Evolutionary conservation across 2,797 vertebrate species (phyloP), one percentile per base, ranked within the genome.

Genomic region (Netta rufina): DNA sequence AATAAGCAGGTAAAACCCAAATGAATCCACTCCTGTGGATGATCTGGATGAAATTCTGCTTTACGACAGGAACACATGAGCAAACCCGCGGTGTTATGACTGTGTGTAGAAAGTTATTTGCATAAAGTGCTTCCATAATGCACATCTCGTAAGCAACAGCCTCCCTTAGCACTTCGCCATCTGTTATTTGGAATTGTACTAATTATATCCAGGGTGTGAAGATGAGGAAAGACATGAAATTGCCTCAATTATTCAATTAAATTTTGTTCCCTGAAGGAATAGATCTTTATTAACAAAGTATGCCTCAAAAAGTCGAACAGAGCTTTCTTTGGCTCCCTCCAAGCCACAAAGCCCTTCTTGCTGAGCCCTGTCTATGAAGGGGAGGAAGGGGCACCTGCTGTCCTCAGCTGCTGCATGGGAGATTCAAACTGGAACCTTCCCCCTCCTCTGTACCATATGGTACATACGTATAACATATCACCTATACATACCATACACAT

Each of bases 21-120:
- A 16, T 12, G 20, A 51, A 30, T 8, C 73, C 3, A 0, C 61
- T 49, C 25, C 41, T 4, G 38, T 3, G 3, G 20, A 7, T 36
- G 22, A 11, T 28, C 60, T n/a, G 39, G 27, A 14, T 3, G 1
- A 66, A 56, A 7, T 38, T 54, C 54, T 43, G 54, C 43, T 53
- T 39, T 27, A 13, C 1, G 54, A 6, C 13, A 8, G 39, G 51
- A 72, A 61, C 27, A 4, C 16, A 36, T 16, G 61, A 39, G 61
- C 66, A 3, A 72, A 54, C 30, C 60, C 6, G 47, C 18, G 8
- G 47, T 1, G 60, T 2, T 6, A 28, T 0, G 24, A 47, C 66
- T 32, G 4, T 4, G 2, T 0, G 9, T 4, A 15, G 36, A 62
- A 19, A 5, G 21, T 9, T 13, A 25, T 64, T 39, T 39, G 62